phyloP scores from a whole-genome alignment of 1,140 invertebrate genomes.

The Lepidurus arcticus region DNA sequence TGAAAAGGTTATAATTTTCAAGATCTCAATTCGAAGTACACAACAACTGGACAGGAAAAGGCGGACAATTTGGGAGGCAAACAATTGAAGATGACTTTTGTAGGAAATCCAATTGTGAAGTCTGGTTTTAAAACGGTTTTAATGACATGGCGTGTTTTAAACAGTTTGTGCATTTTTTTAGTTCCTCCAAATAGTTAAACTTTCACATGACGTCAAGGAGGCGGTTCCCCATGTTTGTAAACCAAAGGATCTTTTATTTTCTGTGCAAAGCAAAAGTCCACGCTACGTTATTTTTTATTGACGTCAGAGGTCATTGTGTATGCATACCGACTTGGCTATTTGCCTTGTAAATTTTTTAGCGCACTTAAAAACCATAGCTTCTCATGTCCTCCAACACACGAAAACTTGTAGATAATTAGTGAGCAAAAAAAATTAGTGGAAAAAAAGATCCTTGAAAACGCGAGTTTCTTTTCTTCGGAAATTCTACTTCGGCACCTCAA shows the following conservation, averaged over 20 bases:
- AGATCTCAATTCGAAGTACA: too few species aligned
- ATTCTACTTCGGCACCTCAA: too few species aligned
- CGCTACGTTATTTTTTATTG: background rate
- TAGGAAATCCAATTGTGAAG: too few species aligned
- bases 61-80: too few species aligned
- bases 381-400: background rate
- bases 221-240: background rate
- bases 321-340: background rate
- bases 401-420: background rate
- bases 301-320: slow-evolving; percentile 18
- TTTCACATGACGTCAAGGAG: slow-evolving; percentile 18
- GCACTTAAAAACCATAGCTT: background rate
- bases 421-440: background rate
- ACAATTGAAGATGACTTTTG: too few species aligned
- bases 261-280: background rate
- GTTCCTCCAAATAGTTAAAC: slow-evolving; percentile 2
- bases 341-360: background rate
- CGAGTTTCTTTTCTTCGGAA: too few species aligned
- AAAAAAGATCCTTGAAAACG: background rate
- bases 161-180: background rate
- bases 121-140: background rate
- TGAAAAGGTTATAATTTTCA: too few species aligned
- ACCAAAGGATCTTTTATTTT: background rate
- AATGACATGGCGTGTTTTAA: slow-evolving; percentile 1
- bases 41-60: too few species aligned